Conservation (phyloP, 2,888 invertebrate genomes). For the Tortricodes alternella region DNA sequence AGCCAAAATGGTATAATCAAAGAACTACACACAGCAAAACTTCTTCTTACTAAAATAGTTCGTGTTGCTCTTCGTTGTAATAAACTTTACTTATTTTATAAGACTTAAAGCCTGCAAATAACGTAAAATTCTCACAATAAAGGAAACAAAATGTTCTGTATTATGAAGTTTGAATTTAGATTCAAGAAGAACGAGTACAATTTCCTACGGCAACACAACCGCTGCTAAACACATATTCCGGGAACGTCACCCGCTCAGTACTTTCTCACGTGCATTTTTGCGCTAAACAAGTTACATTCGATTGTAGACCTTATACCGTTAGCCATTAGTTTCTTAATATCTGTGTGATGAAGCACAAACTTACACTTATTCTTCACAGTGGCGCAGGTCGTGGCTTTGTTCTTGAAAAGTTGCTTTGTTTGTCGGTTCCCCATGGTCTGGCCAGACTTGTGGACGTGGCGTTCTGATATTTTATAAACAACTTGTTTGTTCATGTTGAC, state of each 20-base stretch:
- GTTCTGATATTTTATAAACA: conserved; percentile 56
- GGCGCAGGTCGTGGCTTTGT: conserved; percentile 56
- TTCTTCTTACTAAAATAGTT: too few relatives aligned
- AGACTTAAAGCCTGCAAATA: too few relatives aligned
- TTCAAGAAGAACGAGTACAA: conserved; percentile 1
- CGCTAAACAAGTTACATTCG: neutral
- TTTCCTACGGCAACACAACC: conserved; percentile 16
- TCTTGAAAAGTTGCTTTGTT: conserved; percentile 63
- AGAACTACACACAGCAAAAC: too few relatives aligned
- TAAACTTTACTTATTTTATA: too few relatives aligned
- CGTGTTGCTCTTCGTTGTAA: too few relatives aligned
- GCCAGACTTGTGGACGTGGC: conserved; percentile 47
- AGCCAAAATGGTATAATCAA: too few relatives aligned
- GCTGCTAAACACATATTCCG: conserved; percentile 49
- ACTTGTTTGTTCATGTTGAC: conserved; percentile 44
- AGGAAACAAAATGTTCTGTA: too few relatives aligned
- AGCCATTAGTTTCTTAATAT: neutral
- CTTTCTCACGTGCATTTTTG: conserved; percentile 26
- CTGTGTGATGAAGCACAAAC: neutral
- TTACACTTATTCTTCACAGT: conserved; percentile 50
- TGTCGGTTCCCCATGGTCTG: conserved; percentile 49
- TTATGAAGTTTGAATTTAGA: neutral
- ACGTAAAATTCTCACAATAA: too few relatives aligned
- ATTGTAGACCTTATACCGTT: neutral
- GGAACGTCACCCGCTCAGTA: conserved; percentile 45